Base-by-base conservation (phyloP, 2,888 invertebrate species). In the Leistus spinibarbis region DNA sequence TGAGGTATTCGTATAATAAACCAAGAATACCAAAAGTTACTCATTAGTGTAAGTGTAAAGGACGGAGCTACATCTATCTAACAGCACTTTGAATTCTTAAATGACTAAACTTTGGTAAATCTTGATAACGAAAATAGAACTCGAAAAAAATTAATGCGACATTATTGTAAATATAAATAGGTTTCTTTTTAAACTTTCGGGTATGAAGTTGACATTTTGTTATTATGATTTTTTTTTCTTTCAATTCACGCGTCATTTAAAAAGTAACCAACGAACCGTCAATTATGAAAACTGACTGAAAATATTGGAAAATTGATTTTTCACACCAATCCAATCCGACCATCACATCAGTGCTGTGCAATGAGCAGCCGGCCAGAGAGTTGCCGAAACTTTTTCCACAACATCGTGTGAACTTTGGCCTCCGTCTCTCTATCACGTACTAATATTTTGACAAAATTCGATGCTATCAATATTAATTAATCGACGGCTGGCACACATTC, bases 371-470 rank as follows among this genome's bases (percentile, higher is more conserved):
- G n/a, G 13, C 40, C 40, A 40, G 40, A 40, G 13, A 40, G 40
- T 13, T 10, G 40, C 40, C 40, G 5, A 40, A 40, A 40, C 40
- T 40, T 40, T 40, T 40, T 40, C n/a, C 40, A 40, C 40, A 40
- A 40, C 53, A 53, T 13, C 54, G 60, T 69, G 40, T 62, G 68
- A 22, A 22, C 24, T 27, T 66, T 17, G 23, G 72, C 68, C 71
- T 76, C 17, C 40, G 40, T 13, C 40, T 40, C 40, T 40, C 40
- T 40, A 40, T 40, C 24, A 74, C 71, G 64, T 54, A 56, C 78
- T 79, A 79, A 79, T 80, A 82, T 81, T 81, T 82, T 80, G 80
- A 80, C 81, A 81, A 82, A 82, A 82, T 82, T 83, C 83, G 69
- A 75, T 75, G 68, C 54, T 75, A 75, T 75, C 75, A 75, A 69